Base-by-base conservation (phyloP, 2,888 invertebrate genomes). In the Panorpa germanica region DNA sequence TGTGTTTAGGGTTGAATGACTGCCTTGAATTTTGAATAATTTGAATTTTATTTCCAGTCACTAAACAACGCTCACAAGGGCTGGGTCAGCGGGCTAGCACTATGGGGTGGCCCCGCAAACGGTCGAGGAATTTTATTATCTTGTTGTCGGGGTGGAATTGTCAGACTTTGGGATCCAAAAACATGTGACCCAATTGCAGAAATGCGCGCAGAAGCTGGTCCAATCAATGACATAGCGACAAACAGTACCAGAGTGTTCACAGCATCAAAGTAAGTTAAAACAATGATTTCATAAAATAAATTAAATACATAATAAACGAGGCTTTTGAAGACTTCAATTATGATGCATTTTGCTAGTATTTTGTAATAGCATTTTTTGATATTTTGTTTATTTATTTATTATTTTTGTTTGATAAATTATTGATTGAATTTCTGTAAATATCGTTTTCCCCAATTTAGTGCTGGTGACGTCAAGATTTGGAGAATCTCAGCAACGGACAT, bases 31-130 rank as follows among this genome's bases (percentile, higher is more conserved):
- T 30, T 12, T 31, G 5, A n/a, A 28, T 28, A 15, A n/a, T 16
- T 16, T 29, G 13, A 20, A 9, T 28, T 13, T 23, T 6, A 27
- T 33, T 45, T 49, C 10, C 46, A 68, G 63, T 70, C 71, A 14
- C 59, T 81, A 37, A 81, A 77, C 55, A 74, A 76, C 52, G 82
- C 83, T 28, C 85, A 85, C 60, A 80, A 78, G 49, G 81, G 82
- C 45, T 83, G 83, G 83, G 72, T 85, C 41, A 73, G 76, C 39
- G 81, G 80, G 32, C 60, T 83, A 49, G 64, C 63, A 48, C 61
- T 59, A 43, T 55, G 47, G 36, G 53, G 55, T 35, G 52, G 56
- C 54, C n/a, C n/a, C n/a, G n/a, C n/a, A n/a, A n/a, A 58, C 13
- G 59, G 45, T 35, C 57, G 59, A 31, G 62, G 63, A 45, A 56